Conservation (phyloP, 2,113 vertebrate species). For the Calyptomena viridis region DNA sequence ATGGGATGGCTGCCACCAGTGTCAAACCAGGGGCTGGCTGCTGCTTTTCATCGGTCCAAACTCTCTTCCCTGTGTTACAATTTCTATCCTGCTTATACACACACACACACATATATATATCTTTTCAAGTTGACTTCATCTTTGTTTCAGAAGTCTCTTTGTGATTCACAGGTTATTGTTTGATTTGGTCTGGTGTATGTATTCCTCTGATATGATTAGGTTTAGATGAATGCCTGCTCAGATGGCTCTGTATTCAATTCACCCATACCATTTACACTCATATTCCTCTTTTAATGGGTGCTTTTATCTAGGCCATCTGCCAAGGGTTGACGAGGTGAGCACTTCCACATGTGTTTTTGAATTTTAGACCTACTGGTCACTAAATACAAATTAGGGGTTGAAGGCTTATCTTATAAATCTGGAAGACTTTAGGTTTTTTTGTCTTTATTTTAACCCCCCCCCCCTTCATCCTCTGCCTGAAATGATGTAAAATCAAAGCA, state of each 20-base stretch:
- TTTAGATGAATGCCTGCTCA: background rate
- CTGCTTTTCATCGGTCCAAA: background rate
- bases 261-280: background rate
- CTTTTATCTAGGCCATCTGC: background rate
- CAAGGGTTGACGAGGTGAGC: background rate
- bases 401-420: background rate
- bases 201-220: background rate
- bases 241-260: background rate
- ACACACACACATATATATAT: background rate
- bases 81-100: background rate
- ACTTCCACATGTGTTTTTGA: rapidly evolving
- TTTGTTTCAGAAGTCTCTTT: background rate
- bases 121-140: background rate
- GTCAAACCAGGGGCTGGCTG: background rate
- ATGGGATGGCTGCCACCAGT: background rate
- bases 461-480: rapidly evolving
- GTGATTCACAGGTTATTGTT: background rate
- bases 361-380: background rate
- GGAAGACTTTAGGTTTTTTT: rapidly evolving
- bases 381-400: background rate
- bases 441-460: background rate
- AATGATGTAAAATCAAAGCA: background rate
- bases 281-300: background rate
- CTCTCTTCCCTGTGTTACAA: background rate
- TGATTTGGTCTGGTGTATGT: background rate